A percentile compares a stretch with the other conserved stretches of the same genome.
Conservation (phyloP, 64 coral and sea anemone genomes). For the Catalaphyllia jardinei region DNA sequence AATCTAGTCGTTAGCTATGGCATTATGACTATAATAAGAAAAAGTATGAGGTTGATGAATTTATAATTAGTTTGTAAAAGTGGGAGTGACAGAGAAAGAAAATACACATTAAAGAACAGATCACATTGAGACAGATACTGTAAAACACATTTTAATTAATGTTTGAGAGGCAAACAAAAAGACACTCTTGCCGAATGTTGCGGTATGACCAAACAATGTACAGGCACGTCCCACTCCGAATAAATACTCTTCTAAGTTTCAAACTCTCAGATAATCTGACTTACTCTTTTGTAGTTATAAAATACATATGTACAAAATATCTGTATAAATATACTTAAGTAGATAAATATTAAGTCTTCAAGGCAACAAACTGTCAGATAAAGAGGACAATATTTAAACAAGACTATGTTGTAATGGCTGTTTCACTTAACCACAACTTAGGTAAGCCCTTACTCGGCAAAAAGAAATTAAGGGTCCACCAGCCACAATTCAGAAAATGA, state of each 20-base stretch:
- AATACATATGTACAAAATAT: constrained; percentile 98
- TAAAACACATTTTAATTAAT: constrained; percentile 58
- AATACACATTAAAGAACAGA: background rate
- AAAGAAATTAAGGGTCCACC: no score
- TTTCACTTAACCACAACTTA: background rate
- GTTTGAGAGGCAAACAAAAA: constrained; percentile 65
- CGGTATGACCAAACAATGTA: constrained; percentile 54
- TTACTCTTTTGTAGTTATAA: constrained; percentile 81
- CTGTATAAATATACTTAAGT: constrained; percentile 96
- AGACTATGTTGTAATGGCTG: constrained; percentile 20
- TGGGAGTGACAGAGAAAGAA: no score
- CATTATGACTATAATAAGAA: no score
- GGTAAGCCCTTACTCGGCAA: no score
- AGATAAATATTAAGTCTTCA: constrained; percentile 92
- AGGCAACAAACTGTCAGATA: constrained; percentile 56
- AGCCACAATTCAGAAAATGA: background rate
- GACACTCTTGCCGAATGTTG: constrained; percentile 70
- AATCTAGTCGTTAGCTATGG: no score
- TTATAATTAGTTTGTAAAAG: no score
- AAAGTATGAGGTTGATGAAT: no score
- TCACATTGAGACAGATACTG: background rate
- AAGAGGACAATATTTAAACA: constrained; percentile 5
- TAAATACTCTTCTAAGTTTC: constrained; percentile 85
- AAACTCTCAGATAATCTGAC: constrained; percentile 71
- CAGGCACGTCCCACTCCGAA: constrained; percentile 56